A percentile compares a stretch with the other conserved stretches of the same genome.
phyloP scores from a whole-genome alignment of 1,140 invertebrate species.

The Aleiodes sp. region DNA sequence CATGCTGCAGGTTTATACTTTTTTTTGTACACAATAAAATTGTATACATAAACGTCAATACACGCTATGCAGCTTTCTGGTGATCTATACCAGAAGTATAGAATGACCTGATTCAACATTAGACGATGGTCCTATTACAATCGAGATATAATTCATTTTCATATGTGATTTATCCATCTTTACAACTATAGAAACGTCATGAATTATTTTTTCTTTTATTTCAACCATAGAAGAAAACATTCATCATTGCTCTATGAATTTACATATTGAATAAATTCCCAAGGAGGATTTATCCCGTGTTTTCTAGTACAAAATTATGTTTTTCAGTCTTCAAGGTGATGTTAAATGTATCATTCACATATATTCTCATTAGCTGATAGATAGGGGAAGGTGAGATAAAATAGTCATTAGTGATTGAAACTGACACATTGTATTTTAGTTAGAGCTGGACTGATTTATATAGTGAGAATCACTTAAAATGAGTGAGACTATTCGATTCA shows the following conservation, averaged over 20 bases:
- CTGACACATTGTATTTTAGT: no score
- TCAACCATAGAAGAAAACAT: not conserved
- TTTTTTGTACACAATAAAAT: not conserved
- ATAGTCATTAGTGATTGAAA: no score
- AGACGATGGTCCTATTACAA: slow-evolving; percentile 13
- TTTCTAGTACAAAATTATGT: not conserved
- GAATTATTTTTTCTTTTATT: not conserved
- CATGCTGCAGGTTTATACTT: not conserved
- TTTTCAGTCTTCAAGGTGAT: not conserved
- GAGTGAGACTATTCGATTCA: no score
- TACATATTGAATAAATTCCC: not conserved
- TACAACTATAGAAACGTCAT: no score
- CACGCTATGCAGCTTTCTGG: not conserved
- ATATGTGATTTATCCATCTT: not conserved
- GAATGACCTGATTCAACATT: slow-evolving; percentile 12
- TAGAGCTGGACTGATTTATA: no score
- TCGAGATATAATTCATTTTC: slow-evolving; percentile 16
- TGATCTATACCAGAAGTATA: slow-evolving; percentile 5
- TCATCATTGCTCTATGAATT: not conserved
- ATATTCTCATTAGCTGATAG: no score
- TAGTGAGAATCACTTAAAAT: no score
- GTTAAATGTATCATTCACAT: not conserved
- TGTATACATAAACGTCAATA: not conserved
- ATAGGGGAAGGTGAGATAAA: no score
- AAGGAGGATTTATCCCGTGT: not conserved